Evolutionary conservation across 2,797 vertebrate genomes (phyloP).

Genomic region (Aphelocoma californica): DNA sequence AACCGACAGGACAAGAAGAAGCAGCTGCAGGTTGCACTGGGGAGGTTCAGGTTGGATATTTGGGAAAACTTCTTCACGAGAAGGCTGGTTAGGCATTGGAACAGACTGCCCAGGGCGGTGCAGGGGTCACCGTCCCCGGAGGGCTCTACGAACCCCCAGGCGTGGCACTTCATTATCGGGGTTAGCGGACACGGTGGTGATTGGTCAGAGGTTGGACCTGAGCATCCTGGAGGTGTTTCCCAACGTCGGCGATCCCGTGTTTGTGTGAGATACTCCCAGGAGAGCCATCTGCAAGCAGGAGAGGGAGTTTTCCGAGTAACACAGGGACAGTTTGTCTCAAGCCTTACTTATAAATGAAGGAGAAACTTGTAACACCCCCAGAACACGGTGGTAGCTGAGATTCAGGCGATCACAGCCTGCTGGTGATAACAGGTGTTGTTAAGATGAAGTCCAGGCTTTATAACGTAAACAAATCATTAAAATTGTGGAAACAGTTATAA

Average conservation of each 20-base stretch:
- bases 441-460: not conserved
- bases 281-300: not conserved
- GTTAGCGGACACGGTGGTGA: rapidly evolving
- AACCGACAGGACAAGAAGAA: rapidly evolving
- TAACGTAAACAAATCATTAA: constrained; percentile 28
- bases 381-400: not conserved
- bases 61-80: rapidly evolving
- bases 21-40: not conserved
- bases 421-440: not conserved
- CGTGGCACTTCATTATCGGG: rapidly evolving
- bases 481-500: not conserved
- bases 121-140: rapidly evolving
- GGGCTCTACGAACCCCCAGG: rapidly evolving
- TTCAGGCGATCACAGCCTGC: not conserved
- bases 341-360: not conserved
- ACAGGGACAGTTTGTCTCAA: not conserved
- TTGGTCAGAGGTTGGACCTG: rapidly evolving
- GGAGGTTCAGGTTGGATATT: rapidly evolving
- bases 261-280: rapidly evolving
- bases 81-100: rapidly evolving
- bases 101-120: not conserved
- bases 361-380: not conserved
- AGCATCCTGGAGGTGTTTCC: rapidly evolving
- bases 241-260: rapidly evolving
- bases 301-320: rapidly evolving